phyloP scores from a whole-genome alignment of 1,140 invertebrate genomes.

The Rhysida immarginata region DNA sequence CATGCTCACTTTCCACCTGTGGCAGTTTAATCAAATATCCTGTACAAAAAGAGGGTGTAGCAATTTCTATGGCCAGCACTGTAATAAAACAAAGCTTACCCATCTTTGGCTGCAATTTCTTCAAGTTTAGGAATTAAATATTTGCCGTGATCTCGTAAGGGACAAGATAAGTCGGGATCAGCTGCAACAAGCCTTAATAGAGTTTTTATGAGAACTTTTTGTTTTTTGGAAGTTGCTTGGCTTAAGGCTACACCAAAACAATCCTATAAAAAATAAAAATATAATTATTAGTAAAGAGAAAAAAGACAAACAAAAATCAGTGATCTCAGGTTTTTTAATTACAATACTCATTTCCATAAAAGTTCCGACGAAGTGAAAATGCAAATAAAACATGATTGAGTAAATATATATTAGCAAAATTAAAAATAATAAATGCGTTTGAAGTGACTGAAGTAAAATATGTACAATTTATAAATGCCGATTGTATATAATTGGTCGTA shows the following conservation, averaged over 20 bases:
- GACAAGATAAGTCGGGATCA: background rate
- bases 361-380: background rate
- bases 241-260: background rate
- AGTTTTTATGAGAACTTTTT: slow-evolving; percentile 4
- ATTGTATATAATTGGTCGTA: no score
- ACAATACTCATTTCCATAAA: background rate
- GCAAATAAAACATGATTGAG: background rate
- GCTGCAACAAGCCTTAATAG: background rate
- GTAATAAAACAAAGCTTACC: no score
- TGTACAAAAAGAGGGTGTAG: no score
- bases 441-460: background rate
- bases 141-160: background rate
- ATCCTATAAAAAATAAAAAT: background rate
- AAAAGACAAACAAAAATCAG: background rate
- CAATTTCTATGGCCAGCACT: no score
- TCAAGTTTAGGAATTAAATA: background rate
- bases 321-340: background rate
- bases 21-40: no score
- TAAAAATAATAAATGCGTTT: background rate
- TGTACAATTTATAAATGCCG: no score
- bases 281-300: background rate
- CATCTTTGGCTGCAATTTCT: background rate
- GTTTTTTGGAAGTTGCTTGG: background rate
- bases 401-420: background rate
- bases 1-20: no score